Evolutionary conservation across 2,888 invertebrate genomes (phyloP).

Genomic region (Tipula unca): DNA sequence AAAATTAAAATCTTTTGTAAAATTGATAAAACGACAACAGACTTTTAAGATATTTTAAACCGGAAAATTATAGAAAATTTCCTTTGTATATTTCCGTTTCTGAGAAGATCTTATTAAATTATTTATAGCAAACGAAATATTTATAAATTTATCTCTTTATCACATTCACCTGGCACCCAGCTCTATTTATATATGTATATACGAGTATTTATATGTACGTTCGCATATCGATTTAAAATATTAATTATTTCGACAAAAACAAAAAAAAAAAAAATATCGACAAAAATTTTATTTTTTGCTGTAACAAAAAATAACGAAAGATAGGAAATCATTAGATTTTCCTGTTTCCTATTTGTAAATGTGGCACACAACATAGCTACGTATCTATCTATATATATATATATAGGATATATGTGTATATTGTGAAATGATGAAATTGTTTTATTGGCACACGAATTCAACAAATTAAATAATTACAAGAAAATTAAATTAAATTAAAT

Average conservation of each 20-base stretch:
- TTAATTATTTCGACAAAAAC: neutral
- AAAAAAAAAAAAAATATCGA: neutral
- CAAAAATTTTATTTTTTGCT: neutral
- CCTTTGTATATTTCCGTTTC: neutral
- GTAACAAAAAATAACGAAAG: neutral
- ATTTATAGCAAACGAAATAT: neutral
- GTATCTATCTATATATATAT: too few species aligned
- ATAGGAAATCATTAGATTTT: slow-evolving; percentile 1
- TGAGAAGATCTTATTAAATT: neutral
- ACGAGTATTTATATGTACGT: too few species aligned
- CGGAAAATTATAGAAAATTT: neutral
- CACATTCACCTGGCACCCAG: neutral
- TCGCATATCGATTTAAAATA: neutral
- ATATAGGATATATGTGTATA: too few species aligned
- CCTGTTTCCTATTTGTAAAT: neutral
- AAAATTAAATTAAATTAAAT: neutral
- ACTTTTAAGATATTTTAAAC: neutral
- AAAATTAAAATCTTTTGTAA: too few species aligned
- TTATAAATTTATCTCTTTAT: neutral
- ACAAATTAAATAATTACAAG: neutral
- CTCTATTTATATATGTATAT: neutral
- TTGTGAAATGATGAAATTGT: neutral
- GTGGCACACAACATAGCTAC: neutral
- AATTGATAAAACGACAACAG: neutral
- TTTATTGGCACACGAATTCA: neutral